Conservation (phyloP, 2,113 vertebrate species). For the Lepus americanus region DNA sequence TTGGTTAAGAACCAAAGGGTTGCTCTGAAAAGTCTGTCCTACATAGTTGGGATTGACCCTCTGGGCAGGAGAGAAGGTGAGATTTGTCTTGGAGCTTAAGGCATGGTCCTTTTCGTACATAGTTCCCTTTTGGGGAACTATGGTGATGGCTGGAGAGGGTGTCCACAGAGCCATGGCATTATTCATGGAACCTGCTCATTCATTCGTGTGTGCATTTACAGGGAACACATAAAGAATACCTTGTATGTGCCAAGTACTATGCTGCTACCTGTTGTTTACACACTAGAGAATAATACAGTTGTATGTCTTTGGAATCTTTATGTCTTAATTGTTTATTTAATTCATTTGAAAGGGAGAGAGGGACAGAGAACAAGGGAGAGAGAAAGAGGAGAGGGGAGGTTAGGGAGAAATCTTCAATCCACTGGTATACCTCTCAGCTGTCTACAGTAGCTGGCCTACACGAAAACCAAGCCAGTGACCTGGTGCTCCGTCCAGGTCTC, state of each 20-base stretch:
- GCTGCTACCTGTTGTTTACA: neutral
- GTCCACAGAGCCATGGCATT: neutral
- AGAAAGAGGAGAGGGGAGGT: too few species aligned
- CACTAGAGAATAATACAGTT: neutral
- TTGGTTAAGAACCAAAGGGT: too few species aligned
- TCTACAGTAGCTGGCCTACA: too few species aligned
- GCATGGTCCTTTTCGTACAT: neutral
- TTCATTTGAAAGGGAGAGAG: too few species aligned
- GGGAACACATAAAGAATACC: neutral
- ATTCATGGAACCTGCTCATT: neutral
- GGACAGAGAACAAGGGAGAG: too few species aligned
- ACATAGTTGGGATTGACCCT: neutral
- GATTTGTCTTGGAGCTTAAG: neutral
- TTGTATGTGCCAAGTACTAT: neutral
- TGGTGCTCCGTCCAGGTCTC: too few species aligned
- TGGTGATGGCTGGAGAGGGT: rapidly evolving
- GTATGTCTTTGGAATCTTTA: neutral
- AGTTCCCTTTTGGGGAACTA: neutral
- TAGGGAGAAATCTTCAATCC: too few species aligned
- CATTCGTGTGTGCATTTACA: neutral
- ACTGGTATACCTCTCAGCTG: too few species aligned
- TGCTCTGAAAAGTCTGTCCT: neutral
- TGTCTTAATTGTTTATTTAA: too few species aligned
- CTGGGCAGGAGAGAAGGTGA: neutral
- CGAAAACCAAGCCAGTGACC: too few species aligned